Base-by-base conservation (phyloP, 1,140 invertebrate species). In the Drosophila varians region DNA sequence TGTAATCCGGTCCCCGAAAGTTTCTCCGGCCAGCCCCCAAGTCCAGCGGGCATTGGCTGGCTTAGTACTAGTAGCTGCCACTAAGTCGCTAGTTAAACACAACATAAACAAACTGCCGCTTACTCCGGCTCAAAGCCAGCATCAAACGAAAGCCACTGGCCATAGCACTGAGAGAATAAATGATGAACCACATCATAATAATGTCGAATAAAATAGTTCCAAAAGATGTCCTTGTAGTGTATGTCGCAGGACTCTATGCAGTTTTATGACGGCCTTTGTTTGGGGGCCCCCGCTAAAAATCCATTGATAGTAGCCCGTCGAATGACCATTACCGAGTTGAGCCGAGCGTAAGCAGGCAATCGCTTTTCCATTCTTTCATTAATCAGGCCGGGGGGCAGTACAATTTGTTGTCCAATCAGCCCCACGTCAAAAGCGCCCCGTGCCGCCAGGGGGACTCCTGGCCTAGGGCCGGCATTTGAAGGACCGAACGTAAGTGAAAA, bases 81-180 rank as follows among this genome's bases (percentile, higher is more conserved):
- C 65, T 79, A 79, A 79, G 71, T 61, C 77, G 34, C 40, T 69
- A 45, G 71, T 79, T 80, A 76, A 75, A 61, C 58, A 77, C 60
- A 74, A 56, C 61, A 60, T 38, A 52, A 43, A 43, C 43, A 58
- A 77, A 71, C 38, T 42, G 49, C 9, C 14, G 31, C 26, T 48
- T 40, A 61, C 56, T 61, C 12, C 6, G 12, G 26, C 14, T 25
- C 18, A 52, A 47, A 71, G 26, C 53, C 61, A 68, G 38, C 16
- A 60, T 74, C 61, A 69, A 78, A 51, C 52, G 53, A 40, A 68
- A 77, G 36, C 74, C 75, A 61, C 47, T 9, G 14, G 18, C 21
- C 52, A 26, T 11, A 8, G 8, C 28, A 31, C 28, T 4, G 3
- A 4, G 28, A 31, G 28, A 31, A 31, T 31, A 31, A 21, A 21